Conservation (phyloP, 1,140 invertebrate species). For the Drosophila tani region DNA sequence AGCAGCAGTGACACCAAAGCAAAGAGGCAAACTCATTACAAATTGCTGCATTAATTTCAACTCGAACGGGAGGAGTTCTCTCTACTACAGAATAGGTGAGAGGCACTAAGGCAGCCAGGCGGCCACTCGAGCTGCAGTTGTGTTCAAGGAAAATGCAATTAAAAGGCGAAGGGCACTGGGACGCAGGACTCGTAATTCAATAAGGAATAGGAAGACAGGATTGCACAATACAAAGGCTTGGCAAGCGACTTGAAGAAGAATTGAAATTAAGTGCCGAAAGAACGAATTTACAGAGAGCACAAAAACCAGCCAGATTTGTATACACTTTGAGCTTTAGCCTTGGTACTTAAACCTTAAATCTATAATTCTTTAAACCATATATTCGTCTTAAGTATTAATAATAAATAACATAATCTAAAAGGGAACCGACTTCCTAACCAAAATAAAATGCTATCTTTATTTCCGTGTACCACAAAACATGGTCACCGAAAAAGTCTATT, state of each 20-base stretch:
- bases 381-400: neutral
- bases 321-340: neutral
- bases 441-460: neutral
- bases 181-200: conserved; percentile 65
- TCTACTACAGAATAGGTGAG: conserved; percentile 14
- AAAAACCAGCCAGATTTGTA: neutral
- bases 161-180: conserved; percentile 58
- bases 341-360: neutral
- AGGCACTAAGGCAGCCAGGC: neutral
- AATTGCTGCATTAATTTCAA: conserved; percentile 83
- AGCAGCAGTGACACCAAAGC: conserved; percentile 37
- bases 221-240: conserved; percentile 62
- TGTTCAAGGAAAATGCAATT: conserved; percentile 74
- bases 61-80: conserved; percentile 45
- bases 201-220: conserved; percentile 59
- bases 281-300: conserved; percentile 26
- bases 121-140: conserved; percentile 67
- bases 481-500: neutral
- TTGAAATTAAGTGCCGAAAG: conserved; percentile 73
- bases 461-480: conserved; percentile 4
- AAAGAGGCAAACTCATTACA: conserved; percentile 76
- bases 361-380: no score
- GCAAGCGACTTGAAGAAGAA: conserved; percentile 48
- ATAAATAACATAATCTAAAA: no score
- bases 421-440: neutral